Evolutionary conservation across 2,113 vertebrate genomes (phyloP).

Genomic region (Mormoops blainvillei): DNA sequence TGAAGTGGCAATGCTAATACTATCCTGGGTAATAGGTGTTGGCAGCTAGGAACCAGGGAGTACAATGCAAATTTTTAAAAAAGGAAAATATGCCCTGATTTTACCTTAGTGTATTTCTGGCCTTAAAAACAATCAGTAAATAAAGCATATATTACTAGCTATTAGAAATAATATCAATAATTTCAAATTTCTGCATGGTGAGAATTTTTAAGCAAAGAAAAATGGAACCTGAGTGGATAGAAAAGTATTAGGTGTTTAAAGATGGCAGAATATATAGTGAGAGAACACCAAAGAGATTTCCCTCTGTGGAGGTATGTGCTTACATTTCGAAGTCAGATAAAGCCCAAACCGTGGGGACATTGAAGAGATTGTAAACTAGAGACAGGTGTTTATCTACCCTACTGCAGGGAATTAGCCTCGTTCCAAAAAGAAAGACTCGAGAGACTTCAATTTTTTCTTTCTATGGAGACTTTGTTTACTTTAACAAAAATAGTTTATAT

Average conservation of each 20-base stretch:
- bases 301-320: neutral
- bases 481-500: neutral
- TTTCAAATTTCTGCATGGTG: neutral
- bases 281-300: neutral
- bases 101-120: neutral
- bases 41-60: neutral
- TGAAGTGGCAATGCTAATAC: neutral
- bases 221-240: neutral
- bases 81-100: neutral
- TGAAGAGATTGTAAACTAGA: neutral
- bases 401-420: neutral
- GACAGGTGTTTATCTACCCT: neutral
- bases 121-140: neutral
- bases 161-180: neutral
- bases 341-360: fast-evolving
- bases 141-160: neutral
- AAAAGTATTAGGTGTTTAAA: neutral
- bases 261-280: neutral
- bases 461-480: neutral
- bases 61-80: neutral
- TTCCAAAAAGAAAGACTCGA: neutral
- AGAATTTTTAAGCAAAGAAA: neutral
- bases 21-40: neutral
- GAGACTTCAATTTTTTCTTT: neutral
- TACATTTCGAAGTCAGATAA: neutral